Evolutionary conservation across 1,140 invertebrate species (phyloP).

Genomic region (Carposina sasakii): DNA sequence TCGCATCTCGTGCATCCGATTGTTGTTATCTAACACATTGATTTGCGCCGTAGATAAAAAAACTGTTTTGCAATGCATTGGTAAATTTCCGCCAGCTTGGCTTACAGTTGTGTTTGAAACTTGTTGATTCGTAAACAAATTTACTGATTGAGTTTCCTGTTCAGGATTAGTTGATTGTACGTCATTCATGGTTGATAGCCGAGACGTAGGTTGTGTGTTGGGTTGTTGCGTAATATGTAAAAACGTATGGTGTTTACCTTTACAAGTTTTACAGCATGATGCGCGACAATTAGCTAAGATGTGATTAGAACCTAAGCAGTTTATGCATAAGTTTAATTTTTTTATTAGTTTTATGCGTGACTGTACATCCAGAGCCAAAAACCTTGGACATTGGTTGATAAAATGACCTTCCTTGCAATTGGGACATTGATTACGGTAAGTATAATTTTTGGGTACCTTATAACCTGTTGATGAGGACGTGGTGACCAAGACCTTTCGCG

Average conservation of each 20-base stretch:
- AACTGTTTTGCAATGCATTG: neutral
- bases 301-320: neutral
- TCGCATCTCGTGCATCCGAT: neutral
- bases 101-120: neutral
- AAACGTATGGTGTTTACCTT: constrained; percentile 6
- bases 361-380: neutral
- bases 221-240: neutral
- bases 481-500: constrained; percentile 1
- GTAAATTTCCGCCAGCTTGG: neutral
- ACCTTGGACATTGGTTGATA: neutral
- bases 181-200: neutral
- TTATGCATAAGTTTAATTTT: neutral
- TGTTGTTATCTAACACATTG: constrained; percentile 1
- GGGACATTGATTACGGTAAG: constrained; percentile 1
- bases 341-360: neutral
- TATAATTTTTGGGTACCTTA: neutral
- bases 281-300: neutral
- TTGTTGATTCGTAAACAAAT: neutral
- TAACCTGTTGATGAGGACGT: neutral
- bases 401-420: neutral
- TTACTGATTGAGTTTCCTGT: neutral
- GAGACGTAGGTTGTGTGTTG: neutral
- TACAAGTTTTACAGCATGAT: neutral
- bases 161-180: neutral
- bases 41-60: constrained; percentile 2